These are phyloP conservation scores for Agrotis puta DNA, from an alignment of 2,888 invertebrate species.

Conservation along the genomic window DNA sequence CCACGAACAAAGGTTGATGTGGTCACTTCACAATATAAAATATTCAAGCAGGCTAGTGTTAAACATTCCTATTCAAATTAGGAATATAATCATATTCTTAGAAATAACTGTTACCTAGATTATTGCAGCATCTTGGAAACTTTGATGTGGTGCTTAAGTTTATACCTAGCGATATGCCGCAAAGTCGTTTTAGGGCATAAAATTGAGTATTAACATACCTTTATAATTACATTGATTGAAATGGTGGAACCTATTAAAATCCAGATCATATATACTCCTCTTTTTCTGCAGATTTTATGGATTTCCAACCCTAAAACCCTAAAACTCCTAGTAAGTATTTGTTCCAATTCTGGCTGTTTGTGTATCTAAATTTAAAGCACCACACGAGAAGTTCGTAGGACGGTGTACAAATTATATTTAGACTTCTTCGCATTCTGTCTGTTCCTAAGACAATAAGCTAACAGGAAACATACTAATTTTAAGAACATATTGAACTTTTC, in stretches of 20 bases:
- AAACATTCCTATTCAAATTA: slow-evolving; percentile 53
- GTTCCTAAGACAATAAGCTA: too few relatives aligned
- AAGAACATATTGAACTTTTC: slow-evolving; percentile 41
- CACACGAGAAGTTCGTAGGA: too few relatives aligned
- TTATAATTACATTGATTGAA: too few relatives aligned
- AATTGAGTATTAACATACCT: neutral
- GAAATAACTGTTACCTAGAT: slow-evolving; percentile 37
- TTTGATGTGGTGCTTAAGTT: neutral
- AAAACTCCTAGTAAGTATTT: too few relatives aligned
- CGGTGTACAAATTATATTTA: too few relatives aligned
- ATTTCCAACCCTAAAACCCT: too few relatives aligned
- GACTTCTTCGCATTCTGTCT: too few relatives aligned
- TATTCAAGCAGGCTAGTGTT: slow-evolving; percentile 30
- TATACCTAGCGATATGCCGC: neutral
- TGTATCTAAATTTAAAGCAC: too few relatives aligned
- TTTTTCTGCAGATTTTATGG: too few relatives aligned
- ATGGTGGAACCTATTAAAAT: too few relatives aligned
- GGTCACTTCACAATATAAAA: slow-evolving; percentile 29
- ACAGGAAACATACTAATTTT: neutral
- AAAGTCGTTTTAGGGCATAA: neutral
- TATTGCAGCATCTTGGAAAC: slow-evolving; percentile 35
- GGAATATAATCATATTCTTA: slow-evolving; percentile 24
- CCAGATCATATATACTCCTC: too few relatives aligned
- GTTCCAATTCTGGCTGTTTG: too few relatives aligned
- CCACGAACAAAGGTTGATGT: slow-evolving; percentile 28